These are phyloP conservation scores for Prietella phreatophila DNA, from an alignment of 2,113 vertebrate species.

Conservation along the genomic window DNA sequence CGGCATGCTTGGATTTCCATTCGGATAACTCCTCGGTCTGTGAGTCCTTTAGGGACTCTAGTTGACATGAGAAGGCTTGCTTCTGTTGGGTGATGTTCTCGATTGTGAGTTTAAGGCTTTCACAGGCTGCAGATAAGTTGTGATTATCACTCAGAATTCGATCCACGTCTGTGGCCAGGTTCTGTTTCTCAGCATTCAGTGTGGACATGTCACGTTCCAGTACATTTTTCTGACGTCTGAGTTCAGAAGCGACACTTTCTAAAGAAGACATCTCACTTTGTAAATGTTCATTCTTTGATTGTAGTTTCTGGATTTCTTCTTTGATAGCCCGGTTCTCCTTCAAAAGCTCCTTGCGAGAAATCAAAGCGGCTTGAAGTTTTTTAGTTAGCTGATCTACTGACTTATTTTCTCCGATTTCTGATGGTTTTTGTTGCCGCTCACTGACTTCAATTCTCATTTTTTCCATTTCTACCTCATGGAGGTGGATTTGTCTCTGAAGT, in stretches of 20 bases:
- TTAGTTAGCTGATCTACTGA: constrained; percentile 71
- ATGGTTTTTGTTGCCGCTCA: constrained; percentile 63
- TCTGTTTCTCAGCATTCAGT: constrained; percentile 62
- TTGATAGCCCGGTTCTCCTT: constrained; percentile 76
- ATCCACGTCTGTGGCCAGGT: constrained; percentile 65
- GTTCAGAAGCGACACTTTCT: constrained; percentile 58
- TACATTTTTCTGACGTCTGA: constrained; percentile 62
- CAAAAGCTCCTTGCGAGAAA: constrained; percentile 81
- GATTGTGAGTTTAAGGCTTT: constrained; percentile 84
- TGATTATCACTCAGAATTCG: constrained; percentile 75
- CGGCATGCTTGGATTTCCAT: constrained; percentile 81
- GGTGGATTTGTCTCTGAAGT: constrained; percentile 62
- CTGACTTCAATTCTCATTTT: constrained; percentile 54
- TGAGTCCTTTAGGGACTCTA: constrained; percentile 83
- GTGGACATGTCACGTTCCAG: constrained; percentile 52
- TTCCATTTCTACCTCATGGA: constrained; percentile 52
- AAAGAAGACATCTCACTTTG: constrained; percentile 58
- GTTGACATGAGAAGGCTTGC: constrained; percentile 82
- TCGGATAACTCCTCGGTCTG: constrained; percentile 82
- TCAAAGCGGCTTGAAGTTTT: constrained; percentile 82
- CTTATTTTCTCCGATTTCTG: constrained; percentile 53
- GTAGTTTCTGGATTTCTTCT: constrained; percentile 66
- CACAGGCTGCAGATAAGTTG: constrained; percentile 79
- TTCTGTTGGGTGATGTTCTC: constrained; percentile 86
- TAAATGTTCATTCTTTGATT: constrained; percentile 64